Evolutionary conservation across 1,140 invertebrate genomes (phyloP).

Genomic region (Pseudobourletiella spinata): DNA sequence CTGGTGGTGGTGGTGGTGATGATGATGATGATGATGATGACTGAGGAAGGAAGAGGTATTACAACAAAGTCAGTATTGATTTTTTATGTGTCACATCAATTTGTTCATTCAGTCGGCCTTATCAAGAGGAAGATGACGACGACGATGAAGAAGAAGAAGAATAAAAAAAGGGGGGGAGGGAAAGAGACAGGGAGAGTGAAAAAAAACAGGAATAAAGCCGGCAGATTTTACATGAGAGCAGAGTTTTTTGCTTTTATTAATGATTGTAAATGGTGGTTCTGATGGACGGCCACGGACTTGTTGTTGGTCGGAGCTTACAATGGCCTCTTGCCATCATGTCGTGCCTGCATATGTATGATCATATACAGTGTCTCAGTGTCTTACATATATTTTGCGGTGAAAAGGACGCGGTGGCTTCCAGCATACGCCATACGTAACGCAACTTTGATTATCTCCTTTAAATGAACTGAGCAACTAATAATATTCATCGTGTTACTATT

Average conservation of each 20-base stretch:
- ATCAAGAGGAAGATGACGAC: background rate
- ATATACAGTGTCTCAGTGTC: background rate
- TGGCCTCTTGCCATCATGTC: too few species aligned
- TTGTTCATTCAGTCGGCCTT: constrained; percentile 16
- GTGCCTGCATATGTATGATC: too few species aligned
- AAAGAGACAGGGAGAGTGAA: background rate
- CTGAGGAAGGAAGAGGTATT: background rate
- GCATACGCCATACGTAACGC: too few species aligned
- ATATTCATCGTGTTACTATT: too few species aligned
- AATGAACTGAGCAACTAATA: too few species aligned
- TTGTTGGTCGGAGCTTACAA: too few species aligned
- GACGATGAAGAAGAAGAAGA: constrained; percentile 6
- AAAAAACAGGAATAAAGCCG: too few species aligned
- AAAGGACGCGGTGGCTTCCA: too few species aligned
- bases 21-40: too few species aligned
- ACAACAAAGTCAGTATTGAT: constrained; percentile 19
- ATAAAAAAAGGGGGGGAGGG: background rate
- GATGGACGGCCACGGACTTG: constrained; percentile 22
- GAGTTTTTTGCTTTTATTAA: constrained; percentile 29
- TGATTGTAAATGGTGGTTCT: constrained; percentile 27
- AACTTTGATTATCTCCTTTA: too few species aligned
- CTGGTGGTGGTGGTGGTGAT: too few species aligned
- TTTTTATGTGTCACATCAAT: constrained; percentile 27
- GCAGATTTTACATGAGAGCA: constrained; percentile 12
- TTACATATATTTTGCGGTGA: too few species aligned